A percentile compares a stretch with the other conserved stretches of the same genome.
Evolutionary conservation across 2,888 invertebrate species (phyloP).

Genomic region (Netelia fuscicornis): DNA sequence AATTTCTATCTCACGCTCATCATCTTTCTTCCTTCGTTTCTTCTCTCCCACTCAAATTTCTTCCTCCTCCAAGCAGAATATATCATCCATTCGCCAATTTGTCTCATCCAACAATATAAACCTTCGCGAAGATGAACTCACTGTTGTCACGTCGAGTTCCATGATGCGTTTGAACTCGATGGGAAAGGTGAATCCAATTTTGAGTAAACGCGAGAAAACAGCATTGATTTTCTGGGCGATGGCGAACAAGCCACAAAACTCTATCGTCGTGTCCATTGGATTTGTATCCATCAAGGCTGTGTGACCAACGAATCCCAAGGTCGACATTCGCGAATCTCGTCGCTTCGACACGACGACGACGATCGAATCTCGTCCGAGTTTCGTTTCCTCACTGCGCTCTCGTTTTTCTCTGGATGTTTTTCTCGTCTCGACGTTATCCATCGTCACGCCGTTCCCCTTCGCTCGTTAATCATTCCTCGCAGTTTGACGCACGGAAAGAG

Average conservation of each 20-base stretch:
- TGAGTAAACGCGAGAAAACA: slow-evolving; percentile 57
- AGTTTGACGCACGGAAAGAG: neutral
- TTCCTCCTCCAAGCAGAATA: neutral
- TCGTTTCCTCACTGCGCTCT: slow-evolving; percentile 43
- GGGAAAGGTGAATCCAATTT: slow-evolving; percentile 57
- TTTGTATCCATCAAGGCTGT: slow-evolving; percentile 12
- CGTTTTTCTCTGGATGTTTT: slow-evolving; percentile 1
- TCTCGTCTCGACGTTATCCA: slow-evolving; percentile 52
- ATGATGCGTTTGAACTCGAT: slow-evolving; percentile 59
- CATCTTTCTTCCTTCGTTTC: neutral
- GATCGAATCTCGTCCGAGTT: slow-evolving; percentile 19
- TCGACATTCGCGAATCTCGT: slow-evolving; percentile 32
- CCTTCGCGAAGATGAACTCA: slow-evolving; percentile 59
- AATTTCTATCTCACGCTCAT: neutral
- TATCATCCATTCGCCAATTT: neutral
- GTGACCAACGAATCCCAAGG: slow-evolving; percentile 5
- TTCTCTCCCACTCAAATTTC: too few species aligned
- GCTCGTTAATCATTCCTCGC: slow-evolving; percentile 62
- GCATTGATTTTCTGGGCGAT: slow-evolving; percentile 57
- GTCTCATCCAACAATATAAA: neutral
- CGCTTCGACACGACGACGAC: neutral
- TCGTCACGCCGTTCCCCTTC: neutral
- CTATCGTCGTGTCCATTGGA: neutral
- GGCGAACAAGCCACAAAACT: slow-evolving; percentile 53
- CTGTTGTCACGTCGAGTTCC: slow-evolving; percentile 54